Conservation (phyloP, 2,888 invertebrate species). For the Cerceris ruficornis region DNA sequence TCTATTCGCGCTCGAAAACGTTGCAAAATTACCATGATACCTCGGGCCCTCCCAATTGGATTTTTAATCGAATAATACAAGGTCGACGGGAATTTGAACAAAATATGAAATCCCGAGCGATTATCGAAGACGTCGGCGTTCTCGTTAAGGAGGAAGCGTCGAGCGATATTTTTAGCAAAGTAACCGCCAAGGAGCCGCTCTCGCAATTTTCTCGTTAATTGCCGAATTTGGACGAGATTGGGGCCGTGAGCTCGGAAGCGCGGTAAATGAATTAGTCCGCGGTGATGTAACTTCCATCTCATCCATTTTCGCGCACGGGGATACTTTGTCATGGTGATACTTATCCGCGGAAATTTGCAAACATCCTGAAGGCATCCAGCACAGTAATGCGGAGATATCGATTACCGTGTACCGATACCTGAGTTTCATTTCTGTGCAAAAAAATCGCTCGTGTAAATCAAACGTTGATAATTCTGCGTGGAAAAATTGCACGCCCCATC, state of each 20-base stretch:
- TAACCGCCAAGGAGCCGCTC: constrained; percentile 42
- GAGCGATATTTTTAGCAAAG: constrained; percentile 46
- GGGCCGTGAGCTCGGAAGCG: constrained; percentile 64
- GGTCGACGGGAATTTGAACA: neutral
- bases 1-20: neutral
- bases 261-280: constrained; percentile 73
- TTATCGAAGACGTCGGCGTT: constrained; percentile 38
- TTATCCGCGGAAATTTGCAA: constrained; percentile 10
- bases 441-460: neutral
- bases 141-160: constrained; percentile 49
- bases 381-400: neutral
- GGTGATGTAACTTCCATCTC: constrained; percentile 63
- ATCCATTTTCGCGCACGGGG: constrained; percentile 59
- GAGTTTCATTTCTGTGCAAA: neutral
- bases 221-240: constrained; percentile 72
- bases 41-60: neutral
- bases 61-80: neutral
- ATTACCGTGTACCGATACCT: neutral
- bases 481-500: too few species aligned
- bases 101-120: constrained; percentile 36
- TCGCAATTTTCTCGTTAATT: constrained; percentile 76
- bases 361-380: constrained; percentile 6
- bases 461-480: neutral
- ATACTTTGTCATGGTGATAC: constrained; percentile 55
- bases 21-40: neutral